These are phyloP conservation scores for Beroe ovata DNA, from an alignment of 37 sponge, comb jelly and placozoan species.

Conservation along the genomic window DNA sequence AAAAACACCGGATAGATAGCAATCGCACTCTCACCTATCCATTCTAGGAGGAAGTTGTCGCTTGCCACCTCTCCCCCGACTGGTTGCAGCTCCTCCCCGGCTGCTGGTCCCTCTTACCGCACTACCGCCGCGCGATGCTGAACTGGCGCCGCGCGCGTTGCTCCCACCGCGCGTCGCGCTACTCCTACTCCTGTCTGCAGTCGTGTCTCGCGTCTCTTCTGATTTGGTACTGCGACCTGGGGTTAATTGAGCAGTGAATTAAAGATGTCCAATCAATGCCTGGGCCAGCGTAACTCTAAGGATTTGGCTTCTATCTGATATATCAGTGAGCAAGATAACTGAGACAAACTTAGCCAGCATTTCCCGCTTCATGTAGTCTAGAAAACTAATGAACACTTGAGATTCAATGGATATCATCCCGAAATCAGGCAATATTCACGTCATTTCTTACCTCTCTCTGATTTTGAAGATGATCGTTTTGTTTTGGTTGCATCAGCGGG, in stretches of 20 bases:
- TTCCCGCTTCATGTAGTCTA: too few relatives aligned
- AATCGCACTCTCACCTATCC: slow-evolving; percentile 64
- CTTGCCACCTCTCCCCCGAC: slow-evolving; percentile 49
- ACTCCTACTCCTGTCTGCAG: slow-evolving; percentile 29
- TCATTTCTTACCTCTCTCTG: slow-evolving; percentile 42
- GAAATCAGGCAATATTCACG: not conserved
- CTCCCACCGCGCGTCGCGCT: not conserved
- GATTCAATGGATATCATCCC: too few relatives aligned
- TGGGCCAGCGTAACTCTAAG: too few relatives aligned
- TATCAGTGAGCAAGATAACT: too few relatives aligned
- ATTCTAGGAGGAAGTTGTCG: slow-evolving; percentile 63
- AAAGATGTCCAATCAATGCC: too few relatives aligned
- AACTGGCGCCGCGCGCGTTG: not conserved
- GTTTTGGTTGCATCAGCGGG: not conserved
- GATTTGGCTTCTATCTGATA: too few relatives aligned
- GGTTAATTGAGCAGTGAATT: too few relatives aligned
- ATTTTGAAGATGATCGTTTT: slow-evolving; percentile 21
- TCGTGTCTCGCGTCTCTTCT: slow-evolving; percentile 30
- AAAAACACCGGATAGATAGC: too few relatives aligned
- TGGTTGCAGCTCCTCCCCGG: slow-evolving; percentile 16
- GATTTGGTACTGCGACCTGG: slow-evolving; percentile 54
- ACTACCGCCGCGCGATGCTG: slow-evolving; percentile 23
- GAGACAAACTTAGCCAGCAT: too few relatives aligned
- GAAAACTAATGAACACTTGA: too few relatives aligned
- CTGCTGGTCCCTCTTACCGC: not conserved